Evolutionary conservation across 2,888 invertebrate species (phyloP).

Genomic region (Tenthredo livida): DNA sequence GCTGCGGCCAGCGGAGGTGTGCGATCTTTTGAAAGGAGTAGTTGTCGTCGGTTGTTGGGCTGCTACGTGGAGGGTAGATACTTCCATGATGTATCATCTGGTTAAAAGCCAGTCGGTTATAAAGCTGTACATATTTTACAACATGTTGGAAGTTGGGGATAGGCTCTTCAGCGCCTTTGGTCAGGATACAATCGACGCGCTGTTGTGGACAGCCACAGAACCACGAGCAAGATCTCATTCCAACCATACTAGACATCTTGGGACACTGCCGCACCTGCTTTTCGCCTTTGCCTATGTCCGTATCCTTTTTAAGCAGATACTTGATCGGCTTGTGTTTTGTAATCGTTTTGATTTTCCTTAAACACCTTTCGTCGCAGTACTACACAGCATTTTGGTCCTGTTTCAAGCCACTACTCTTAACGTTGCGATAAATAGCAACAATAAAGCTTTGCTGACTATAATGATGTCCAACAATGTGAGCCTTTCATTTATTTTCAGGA

Average conservation of each 20-base stretch:
- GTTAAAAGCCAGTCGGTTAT: constrained; percentile 99
- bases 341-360: constrained; percentile 3
- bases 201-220: constrained; percentile 99
- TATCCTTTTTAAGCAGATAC: constrained; percentile 85
- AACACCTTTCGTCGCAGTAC: constrained; percentile 78
- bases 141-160: constrained; percentile 99
- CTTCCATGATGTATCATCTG: constrained; percentile 98
- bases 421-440: constrained; percentile 99
- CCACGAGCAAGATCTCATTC: constrained; percentile 84
- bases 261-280: constrained; percentile 93
- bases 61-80: constrained; percentile 95
- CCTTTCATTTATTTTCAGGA: constrained; percentile 65
- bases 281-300: constrained; percentile 96
- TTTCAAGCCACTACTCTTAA: constrained; percentile 98
- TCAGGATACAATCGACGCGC: constrained; percentile 98
- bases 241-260: constrained; percentile 84
- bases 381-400: constrained; percentile 93
- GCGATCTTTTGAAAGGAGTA: constrained; percentile 96
- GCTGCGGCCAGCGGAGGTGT: constrained; percentile 94
- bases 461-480: constrained; percentile 99
- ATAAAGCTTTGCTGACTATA: constrained; percentile 97
- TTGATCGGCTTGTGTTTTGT: neutral
- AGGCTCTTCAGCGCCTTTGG: constrained; percentile 97
- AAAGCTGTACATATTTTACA: constrained; percentile 99
- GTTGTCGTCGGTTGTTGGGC: constrained; percentile 91